A percentile compares a stretch with the other conserved stretches of the same genome.
Evolutionary conservation across 2,888 invertebrate species (phyloP).

Genomic region (Camponotus fellah): DNA sequence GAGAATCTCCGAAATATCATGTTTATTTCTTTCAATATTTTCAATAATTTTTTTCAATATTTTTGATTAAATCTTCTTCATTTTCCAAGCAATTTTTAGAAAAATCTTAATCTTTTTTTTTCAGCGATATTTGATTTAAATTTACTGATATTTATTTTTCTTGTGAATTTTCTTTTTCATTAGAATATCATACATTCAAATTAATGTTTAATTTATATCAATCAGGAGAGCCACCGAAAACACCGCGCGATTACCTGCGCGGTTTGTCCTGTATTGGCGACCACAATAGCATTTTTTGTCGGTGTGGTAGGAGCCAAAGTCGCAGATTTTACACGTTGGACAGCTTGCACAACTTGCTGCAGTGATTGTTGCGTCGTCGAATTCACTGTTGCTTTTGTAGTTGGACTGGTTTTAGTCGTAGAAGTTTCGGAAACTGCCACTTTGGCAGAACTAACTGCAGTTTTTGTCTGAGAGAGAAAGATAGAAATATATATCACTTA

Average conservation of each 20-base stretch:
- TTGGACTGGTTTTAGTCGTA: slow-evolving; percentile 72
- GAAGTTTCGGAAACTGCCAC: slow-evolving; percentile 50
- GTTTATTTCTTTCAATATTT: background rate
- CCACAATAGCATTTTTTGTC: slow-evolving; percentile 81
- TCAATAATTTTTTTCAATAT: background rate
- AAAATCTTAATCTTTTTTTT: background rate
- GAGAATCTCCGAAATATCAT: background rate
- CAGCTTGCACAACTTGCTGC: slow-evolving; percentile 73
- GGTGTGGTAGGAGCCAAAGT: slow-evolving; percentile 72
- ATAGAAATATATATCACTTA: slow-evolving; percentile 7
- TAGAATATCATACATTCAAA: background rate
- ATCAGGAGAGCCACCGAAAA: background rate
- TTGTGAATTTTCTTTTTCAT: background rate
- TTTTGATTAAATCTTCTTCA: background rate
- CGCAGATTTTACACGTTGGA: slow-evolving; percentile 76
- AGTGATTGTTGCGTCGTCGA: slow-evolving; percentile 73
- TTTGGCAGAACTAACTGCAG: slow-evolving; percentile 72
- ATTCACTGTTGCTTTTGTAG: slow-evolving; percentile 72
- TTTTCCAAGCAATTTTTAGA: background rate
- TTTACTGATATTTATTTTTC: background rate
- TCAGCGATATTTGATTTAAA: background rate
- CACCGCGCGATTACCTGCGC: slow-evolving; percentile 69
- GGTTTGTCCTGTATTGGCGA: slow-evolving; percentile 83
- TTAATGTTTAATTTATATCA: background rate
- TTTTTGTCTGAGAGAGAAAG: slow-evolving; percentile 70